Conservation (phyloP, 2,113 vertebrate species). For the Neoarius graeffei region DNA sequence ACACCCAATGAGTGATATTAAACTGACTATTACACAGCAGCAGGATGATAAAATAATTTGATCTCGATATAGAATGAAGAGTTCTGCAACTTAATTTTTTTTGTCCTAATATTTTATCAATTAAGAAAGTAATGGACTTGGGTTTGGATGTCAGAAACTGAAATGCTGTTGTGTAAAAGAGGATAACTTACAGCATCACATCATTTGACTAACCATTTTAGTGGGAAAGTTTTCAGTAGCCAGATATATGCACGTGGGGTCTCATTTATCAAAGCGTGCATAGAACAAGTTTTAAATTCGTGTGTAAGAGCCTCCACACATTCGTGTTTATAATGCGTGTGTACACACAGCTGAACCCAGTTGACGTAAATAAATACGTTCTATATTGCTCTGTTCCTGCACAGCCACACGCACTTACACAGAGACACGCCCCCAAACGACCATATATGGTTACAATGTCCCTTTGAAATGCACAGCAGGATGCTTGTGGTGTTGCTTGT, state of each 20-base stretch:
- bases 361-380: not conserved
- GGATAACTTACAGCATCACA: not conserved
- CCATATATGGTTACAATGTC: not conserved
- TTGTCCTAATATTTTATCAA: not conserved
- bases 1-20: constrained; percentile 28
- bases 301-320: not conserved
- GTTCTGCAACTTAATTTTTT: not conserved
- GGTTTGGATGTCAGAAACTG: not conserved
- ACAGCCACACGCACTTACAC: not conserved
- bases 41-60: not conserved
- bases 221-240: not conserved
- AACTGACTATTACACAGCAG: not conserved
- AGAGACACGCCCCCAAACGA: not conserved
- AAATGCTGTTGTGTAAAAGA: not conserved
- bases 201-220: not conserved
- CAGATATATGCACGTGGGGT: not conserved
- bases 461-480: not conserved
- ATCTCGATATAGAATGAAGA: not conserved
- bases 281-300: not conserved
- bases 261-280: not conserved
- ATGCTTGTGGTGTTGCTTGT: not conserved
- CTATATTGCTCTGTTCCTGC: not conserved
- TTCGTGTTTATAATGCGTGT: not conserved
- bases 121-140: not conserved
- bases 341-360: not conserved